A percentile compares a stretch with the other conserved stretches of the same genome.
Conservation (phyloP, 1,140 invertebrate species). For the Calosoma granatense region DNA sequence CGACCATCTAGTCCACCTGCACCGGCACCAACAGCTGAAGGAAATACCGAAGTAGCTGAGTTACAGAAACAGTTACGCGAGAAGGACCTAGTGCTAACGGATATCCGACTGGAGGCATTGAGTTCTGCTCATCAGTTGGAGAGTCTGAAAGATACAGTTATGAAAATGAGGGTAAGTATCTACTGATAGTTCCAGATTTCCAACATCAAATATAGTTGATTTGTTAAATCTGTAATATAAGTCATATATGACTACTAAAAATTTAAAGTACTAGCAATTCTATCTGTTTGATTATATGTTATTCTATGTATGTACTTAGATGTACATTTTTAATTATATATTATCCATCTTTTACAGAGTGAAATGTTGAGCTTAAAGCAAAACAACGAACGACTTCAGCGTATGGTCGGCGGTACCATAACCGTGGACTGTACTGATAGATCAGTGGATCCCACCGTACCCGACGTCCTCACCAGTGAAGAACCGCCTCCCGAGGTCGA, state of each 20-base stretch:
- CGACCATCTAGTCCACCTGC: conserved; percentile 32
- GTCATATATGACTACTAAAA: neutral
- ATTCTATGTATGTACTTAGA: no score
- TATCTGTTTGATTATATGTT: conserved; percentile 2
- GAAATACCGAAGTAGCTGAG: conserved; percentile 59
- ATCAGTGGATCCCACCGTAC: conserved; percentile 29
- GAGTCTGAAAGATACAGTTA: conserved; percentile 90
- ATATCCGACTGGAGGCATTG: conserved; percentile 89
- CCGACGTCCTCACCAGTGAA: conserved; percentile 39
- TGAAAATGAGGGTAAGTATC: conserved; percentile 86
- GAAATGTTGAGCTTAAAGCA: conserved; percentile 95
- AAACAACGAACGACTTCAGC: conserved; percentile 89
- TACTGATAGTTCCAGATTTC: neutral
- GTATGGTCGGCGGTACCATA: conserved; percentile 53
- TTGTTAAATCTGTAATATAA: neutral
- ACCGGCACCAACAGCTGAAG: conserved; percentile 25
- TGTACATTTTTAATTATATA: no score
- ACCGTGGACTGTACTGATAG: conserved; percentile 25
- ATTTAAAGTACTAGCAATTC: neutral
- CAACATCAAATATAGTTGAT: neutral
- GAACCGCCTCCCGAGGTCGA: conserved; percentile 50
- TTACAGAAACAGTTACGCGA: conserved; percentile 87
- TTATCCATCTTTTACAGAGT: conserved; percentile 58
- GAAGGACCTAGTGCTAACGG: conserved; percentile 92
- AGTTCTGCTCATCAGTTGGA: conserved; percentile 95